Evolutionary conservation across 1,140 invertebrate genomes (phyloP), one percentile per base, ranked within the genome.

Genomic region (Argopecten irradians): DNA sequence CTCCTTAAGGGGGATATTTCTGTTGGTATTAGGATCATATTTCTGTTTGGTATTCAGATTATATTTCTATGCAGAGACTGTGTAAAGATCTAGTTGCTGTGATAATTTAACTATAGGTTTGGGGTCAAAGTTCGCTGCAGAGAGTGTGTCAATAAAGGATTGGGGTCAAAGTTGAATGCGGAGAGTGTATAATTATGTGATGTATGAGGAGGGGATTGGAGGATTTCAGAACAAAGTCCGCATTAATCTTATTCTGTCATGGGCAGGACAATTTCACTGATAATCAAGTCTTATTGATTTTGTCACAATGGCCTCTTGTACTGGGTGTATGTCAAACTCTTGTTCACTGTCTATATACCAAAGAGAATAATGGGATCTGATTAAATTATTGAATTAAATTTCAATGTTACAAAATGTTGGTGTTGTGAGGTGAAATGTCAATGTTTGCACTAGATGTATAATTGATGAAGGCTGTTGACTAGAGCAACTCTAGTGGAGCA

Each of bases 151-250:
- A 71, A 71, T 71, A 71, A 28, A 71, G 22, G 43, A 46, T 19
- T 46, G 14, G n/a, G 55, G 55, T 71, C 55, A 71, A 71, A 71
- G 55, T 71, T 71, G 22, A 71, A 5, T 71, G 22, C 8, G 22
- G 22, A 71, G n/a, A 71, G n/a, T 71, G 55, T 71, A 71, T 71
- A 71, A 71, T 71, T 71, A 71, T 71, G 55, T 71, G 55, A 71
- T 71, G 55, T 71, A 13, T 39, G 55, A 28, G 55, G 55, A 71
- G 8, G n/a, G 55, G 55, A 71, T 71, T 28, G 55, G 55, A 71
- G 55, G 55, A 71, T 71, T 71, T 71, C 1, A 28, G 55, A 71
- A 71, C 55, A 71, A 71, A 71, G 55, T 71, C 55, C 55, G 19
- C 28, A 71, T 71, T 71, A 71, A 71, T 71, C 55, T 71, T 71